Percentiles rank a stretch among this genome's conserved stretches.
Evolutionary conservation across 2,888 invertebrate genomes (phyloP).

Genomic region (Caenorhabditis auriculariae): DNA sequence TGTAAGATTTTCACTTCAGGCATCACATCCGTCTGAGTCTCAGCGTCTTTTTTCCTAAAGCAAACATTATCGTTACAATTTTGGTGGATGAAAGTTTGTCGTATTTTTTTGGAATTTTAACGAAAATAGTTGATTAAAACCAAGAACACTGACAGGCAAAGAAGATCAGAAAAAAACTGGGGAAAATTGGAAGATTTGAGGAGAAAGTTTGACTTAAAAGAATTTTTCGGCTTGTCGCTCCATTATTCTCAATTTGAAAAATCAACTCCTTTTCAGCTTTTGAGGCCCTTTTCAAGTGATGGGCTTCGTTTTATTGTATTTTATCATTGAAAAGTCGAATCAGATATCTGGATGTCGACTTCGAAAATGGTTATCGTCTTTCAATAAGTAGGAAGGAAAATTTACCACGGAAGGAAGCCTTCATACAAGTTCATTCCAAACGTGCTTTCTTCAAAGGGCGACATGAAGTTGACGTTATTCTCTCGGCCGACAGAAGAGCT

Average conservation of each 20-base stretch:
- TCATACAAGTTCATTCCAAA: too few relatives aligned
- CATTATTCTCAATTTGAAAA: not conserved
- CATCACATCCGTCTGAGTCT: conserved; percentile 14
- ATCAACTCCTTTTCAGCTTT: not conserved
- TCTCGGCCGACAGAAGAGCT: too few relatives aligned
- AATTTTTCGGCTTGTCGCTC: not conserved
- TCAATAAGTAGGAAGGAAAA: too few relatives aligned
- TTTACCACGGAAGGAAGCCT: too few relatives aligned
- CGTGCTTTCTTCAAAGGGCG: too few relatives aligned
- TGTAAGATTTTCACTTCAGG: conserved; percentile 6
- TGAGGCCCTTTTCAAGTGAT: not conserved
- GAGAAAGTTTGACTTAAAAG: not conserved
- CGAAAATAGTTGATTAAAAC: too few relatives aligned
- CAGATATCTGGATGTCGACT: too few relatives aligned
- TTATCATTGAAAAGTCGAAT: not conserved
- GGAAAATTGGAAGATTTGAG: too few relatives aligned
- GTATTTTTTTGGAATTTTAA: not conserved
- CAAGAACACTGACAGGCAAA: too few relatives aligned
- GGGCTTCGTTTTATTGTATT: not conserved
- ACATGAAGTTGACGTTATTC: too few relatives aligned
- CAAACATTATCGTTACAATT: not conserved
- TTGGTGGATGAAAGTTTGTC: not conserved
- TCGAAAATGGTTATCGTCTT: too few relatives aligned
- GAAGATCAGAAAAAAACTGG: too few relatives aligned
- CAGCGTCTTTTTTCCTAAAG: not conserved